Evolutionary conservation across 1,140 invertebrate genomes (phyloP), one percentile per base, ranked within the genome.

Genomic region (Drosophila persimilis): DNA sequence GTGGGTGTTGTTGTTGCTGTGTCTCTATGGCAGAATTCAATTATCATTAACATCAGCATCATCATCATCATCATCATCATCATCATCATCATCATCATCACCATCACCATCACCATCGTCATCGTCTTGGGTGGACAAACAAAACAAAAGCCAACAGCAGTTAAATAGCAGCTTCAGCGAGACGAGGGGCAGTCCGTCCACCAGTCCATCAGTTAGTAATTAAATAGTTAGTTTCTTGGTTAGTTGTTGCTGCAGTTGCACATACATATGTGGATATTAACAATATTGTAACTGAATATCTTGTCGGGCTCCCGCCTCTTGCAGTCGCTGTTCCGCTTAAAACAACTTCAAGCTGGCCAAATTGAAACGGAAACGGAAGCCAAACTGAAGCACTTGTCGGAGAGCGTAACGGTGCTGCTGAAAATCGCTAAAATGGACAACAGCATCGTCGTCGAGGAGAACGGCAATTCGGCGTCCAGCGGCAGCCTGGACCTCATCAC

Each of bases 381-480:
- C 90, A 91, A 91, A 89, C 90, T 91, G 90, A 91, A 91, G 90
- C 83, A 90, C 72, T 81, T 91, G 65, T 91, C 90, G 90, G 76
- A 90, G 90, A 80, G 85, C 89, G 90, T 90, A 56, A 81, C 89
- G 88, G 90, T 83, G 90, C 89, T 91, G 90, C 90, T 91, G 76
- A 91, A 91, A 69, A 90, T 90, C 72, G 77, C 88, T 93, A 93
- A 92, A 92, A 97, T 97, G 96, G 96, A 96, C 93, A 95, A 96
- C 93, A 95, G 95, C 92, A 96, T 97, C 94, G 95, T 96, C 91
- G 96, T 96, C 91, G 96, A 96, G 93, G 96, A 96, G 93, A 96
- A 96, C 91, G 96, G 96, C 92, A 94, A 94, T 76, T 94, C 94
- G 48, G 77, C 89, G 53, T 90, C 93, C 92, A 91, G 94, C 92